phyloP scores from a whole-genome alignment of 1,140 invertebrate species.

The Subanguina moxae region DNA sequence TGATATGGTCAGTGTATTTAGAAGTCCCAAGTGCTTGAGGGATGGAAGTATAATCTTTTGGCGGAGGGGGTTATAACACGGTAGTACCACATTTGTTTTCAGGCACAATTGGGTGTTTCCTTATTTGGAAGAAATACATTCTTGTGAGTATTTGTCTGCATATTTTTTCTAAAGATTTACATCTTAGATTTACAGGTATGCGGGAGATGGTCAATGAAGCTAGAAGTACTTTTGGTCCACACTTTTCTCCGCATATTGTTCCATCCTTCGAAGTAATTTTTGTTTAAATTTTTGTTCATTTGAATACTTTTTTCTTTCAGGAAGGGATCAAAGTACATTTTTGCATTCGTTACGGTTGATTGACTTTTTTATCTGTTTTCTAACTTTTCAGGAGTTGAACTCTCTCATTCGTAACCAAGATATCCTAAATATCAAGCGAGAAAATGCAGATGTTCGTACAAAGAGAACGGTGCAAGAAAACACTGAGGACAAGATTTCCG shows the following conservation, averaged over 20 bases:
- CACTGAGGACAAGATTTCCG: slow-evolving; percentile 40
- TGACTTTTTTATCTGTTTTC: too few species aligned
- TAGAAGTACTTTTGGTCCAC: slow-evolving; percentile 33
- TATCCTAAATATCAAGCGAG: slow-evolving; percentile 26
- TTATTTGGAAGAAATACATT: slow-evolving; percentile 42
- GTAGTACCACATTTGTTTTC: too few species aligned
- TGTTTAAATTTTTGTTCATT: not conserved
- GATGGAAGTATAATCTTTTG: too few species aligned
- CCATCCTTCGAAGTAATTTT: slow-evolving; percentile 44
- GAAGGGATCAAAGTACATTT: slow-evolving; percentile 28
- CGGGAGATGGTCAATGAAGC: slow-evolving; percentile 43
- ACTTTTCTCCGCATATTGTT: slow-evolving; percentile 42
- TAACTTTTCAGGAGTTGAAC: slow-evolving; percentile 16
- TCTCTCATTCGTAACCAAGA: slow-evolving; percentile 37
- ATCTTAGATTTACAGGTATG: slow-evolving; percentile 10
- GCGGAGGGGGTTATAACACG: too few species aligned
- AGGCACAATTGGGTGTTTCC: slow-evolving; percentile 45
- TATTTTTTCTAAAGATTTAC: too few species aligned
- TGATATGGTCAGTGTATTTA: too few species aligned
- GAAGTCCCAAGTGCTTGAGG: too few species aligned
- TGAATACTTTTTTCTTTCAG: slow-evolving; percentile 22
- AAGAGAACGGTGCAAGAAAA: slow-evolving; percentile 39
- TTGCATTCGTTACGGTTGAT: too few species aligned
- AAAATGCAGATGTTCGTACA: slow-evolving; percentile 23
- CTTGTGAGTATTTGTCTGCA: slow-evolving; percentile 4